Percentiles rank a stretch among this genome's conserved stretches.
These are phyloP conservation scores for Platorchestia sp. DNA, from an alignment of 1,140 invertebrate species.

Conservation along the genomic window DNA sequence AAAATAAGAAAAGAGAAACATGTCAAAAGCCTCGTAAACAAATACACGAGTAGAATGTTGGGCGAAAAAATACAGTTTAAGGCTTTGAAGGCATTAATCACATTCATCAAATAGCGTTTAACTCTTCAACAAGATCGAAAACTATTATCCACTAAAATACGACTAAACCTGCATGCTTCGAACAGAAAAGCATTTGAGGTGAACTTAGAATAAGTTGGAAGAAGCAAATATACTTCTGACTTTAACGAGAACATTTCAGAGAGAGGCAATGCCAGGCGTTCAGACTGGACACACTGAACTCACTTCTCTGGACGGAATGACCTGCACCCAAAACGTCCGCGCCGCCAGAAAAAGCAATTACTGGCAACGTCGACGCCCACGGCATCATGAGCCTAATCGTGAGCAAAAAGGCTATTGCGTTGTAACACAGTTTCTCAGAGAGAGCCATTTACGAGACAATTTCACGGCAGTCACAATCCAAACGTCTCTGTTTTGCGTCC, in stretches of 20 bases:
- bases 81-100: background rate
- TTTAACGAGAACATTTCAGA: no score
- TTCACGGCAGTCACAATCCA: background rate
- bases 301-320: background rate
- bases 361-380: background rate
- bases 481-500: background rate
- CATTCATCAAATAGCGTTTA: background rate
- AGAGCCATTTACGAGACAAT: background rate
- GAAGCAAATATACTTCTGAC: no score
- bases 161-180: background rate
- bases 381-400: background rate
- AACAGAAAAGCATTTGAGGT: no score
- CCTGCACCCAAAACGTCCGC: background rate
- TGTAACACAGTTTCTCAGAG: background rate
- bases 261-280: background rate
- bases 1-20: background rate
- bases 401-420: background rate
- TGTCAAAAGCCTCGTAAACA: background rate
- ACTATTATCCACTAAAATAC: background rate
- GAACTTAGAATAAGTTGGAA: no score
- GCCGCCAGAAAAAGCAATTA: no score
- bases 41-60: background rate
- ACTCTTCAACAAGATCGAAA: background rate
- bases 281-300: background rate
- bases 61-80: background rate